phyloP scores from a whole-genome alignment of 2,888 invertebrate species.

The Napeogenes sylphis region DNA sequence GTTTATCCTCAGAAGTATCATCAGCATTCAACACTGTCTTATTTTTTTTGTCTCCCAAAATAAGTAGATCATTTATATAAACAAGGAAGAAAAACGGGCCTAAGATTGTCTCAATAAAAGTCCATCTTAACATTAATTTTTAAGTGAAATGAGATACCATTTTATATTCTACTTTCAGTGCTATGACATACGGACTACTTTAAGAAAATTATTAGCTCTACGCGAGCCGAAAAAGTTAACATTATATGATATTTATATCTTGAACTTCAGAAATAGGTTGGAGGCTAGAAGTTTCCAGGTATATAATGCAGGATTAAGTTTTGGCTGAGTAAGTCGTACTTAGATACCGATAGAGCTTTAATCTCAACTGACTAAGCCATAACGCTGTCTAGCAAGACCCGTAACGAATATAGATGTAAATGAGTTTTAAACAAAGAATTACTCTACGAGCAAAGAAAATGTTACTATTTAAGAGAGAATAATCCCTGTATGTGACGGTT shows the following conservation, averaged over 20 bases:
- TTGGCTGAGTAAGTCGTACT: constrained; percentile 12
- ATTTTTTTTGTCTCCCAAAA: too few relatives aligned
- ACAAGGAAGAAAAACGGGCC: too few relatives aligned
- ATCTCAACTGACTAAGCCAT: constrained; percentile 21
- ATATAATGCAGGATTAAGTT: constrained; percentile 17
- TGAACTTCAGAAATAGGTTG: background rate
- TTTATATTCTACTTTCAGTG: background rate
- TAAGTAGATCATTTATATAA: too few relatives aligned
- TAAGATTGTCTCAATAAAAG: too few relatives aligned
- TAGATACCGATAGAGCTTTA: constrained; percentile 11
- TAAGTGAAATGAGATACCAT: too few relatives aligned
- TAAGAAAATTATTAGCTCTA: background rate
- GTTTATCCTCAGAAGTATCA: too few relatives aligned
- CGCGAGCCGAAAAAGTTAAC: background rate
- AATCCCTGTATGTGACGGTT: too few relatives aligned
- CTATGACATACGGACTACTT: background rate
- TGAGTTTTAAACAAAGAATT: too few relatives aligned
- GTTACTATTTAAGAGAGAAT: too few relatives aligned
- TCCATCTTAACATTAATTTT: too few relatives aligned
- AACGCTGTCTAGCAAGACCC: constrained; percentile 15
- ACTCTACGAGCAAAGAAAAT: too few relatives aligned
- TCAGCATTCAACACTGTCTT: too few relatives aligned
- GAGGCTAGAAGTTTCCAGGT: background rate
- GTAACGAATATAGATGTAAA: background rate
- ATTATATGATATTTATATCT: background rate